Evolutionary conservation across 2,113 vertebrate species (phyloP), one percentile per base, ranked within the genome.

Genomic region (Prochilodus magdalenae): DNA sequence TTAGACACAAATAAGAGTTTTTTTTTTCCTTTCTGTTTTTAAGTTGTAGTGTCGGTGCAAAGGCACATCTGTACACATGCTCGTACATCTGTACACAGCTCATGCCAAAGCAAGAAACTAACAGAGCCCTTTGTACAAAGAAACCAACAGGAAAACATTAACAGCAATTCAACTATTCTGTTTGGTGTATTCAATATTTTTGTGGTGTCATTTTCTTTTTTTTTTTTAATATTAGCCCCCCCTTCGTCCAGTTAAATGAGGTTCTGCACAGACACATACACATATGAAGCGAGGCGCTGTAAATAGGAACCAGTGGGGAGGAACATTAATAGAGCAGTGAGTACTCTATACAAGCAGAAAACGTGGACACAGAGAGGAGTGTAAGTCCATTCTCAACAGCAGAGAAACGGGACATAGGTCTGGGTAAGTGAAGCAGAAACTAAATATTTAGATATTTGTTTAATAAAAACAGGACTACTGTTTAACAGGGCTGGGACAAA

Each of bases 1-100:
- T 92, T 86, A 90, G 88, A 92, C 83, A 89, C 87, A 90, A 76
- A 86, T 75, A 86, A 85, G 84, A 82, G 85, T 83, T 90, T 90
- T 69, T 27, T 55, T 75, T 44, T 89, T 89, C 80, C 51, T 49
- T 20, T 29, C 62, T 13, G 26, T 65, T 36, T 84, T 86, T 82
- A 85, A 89, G 80, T 63, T 87, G 87, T 92, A 92, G 91, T 93
- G 92, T 92, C 73, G 81, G 63, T 66, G 84, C 51, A 60, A 79
- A 86, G 81, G 79, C 85, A 87, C 86, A 79, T 85, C 57, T 83
- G 85, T 87, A 90, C 89, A 85, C 89, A 91, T 86, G 86, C 88
- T 91, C 74, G 85, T 83, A 66, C 62, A 66, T 86, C 74, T 86
- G 82, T 79, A 86, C 78, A 88, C 82, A 79, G 77, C 76, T 89